Percentiles rank a stretch among this genome's conserved stretches.
Conservation (phyloP, 2,797 vertebrate species). For the Podarcis siculus region DNA sequence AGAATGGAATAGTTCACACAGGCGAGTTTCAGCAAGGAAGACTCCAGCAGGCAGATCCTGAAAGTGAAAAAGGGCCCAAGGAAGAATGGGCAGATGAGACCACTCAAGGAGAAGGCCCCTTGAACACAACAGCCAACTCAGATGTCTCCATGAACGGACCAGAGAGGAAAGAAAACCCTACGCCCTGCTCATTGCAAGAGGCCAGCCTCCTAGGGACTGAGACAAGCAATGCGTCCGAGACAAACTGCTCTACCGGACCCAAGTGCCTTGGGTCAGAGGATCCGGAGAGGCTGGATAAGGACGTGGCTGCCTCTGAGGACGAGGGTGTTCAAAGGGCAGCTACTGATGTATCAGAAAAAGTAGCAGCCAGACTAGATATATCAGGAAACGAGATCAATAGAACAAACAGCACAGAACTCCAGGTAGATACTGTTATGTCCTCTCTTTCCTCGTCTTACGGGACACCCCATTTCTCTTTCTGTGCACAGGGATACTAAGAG, state of each 20-base stretch:
- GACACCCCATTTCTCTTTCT: background rate
- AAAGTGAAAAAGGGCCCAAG: background rate
- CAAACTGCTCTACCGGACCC: background rate
- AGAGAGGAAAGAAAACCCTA: rapidly evolving
- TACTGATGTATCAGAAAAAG: slow-evolving; percentile 57
- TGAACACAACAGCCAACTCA: slow-evolving; percentile 41
- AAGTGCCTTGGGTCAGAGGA: slow-evolving; percentile 55
- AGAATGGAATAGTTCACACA: slow-evolving; percentile 66
- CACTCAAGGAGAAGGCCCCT: background rate
- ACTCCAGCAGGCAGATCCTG: slow-evolving; percentile 17
- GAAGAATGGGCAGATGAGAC: slow-evolving; percentile 43
- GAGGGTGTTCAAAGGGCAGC: slow-evolving; percentile 57
- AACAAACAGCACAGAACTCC: slow-evolving; percentile 56
- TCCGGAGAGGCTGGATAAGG: slow-evolving; percentile 42
- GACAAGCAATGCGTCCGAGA: background rate
- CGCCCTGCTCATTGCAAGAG: slow-evolving; percentile 43
- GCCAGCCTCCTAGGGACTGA: slow-evolving; percentile 50
- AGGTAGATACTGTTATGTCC: slow-evolving; percentile 67
- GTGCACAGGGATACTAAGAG: background rate
- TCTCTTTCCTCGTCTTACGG: rapidly evolving
- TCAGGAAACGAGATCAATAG: slow-evolving; percentile 41
- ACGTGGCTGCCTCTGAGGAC: slow-evolving; percentile 57
- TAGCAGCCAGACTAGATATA: slow-evolving; percentile 45
- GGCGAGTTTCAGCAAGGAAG: slow-evolving; percentile 57
- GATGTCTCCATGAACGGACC: slow-evolving; percentile 20